Base-by-base conservation (phyloP, 1,140 invertebrate species). In the Carcinoscorpius rotundicauda region DNA sequence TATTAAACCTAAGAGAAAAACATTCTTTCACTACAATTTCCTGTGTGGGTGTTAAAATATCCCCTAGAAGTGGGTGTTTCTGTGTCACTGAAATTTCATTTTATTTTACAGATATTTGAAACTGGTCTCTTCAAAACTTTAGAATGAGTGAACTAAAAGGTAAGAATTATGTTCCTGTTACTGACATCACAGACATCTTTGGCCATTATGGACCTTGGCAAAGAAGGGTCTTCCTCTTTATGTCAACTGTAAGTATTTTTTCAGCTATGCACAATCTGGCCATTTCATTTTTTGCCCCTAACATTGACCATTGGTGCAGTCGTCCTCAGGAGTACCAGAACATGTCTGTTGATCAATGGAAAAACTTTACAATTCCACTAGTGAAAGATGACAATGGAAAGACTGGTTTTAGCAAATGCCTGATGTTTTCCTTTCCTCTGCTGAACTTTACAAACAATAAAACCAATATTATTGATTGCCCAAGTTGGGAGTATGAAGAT, bases 381-480 rank as follows among this genome's bases (percentile, higher is more conserved):
- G 8, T 3, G 11, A 4, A 49, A 64, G 10, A 60, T 57, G 49
- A 60, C 63, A 3, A 59, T 51, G 63, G 59, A 51, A 6, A 3
- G 8, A 3, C 29, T 55, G 2, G 6, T 55, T 55, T 55, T 6
- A 8, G 53, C 53, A 55, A 55, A n/a, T 55, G 29, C 29, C 29
- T 1, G 29, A 29, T 29, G 29, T 29, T 29, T 29, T 29, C 29
- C 66, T 78, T 77, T 87, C 76, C 88, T 3, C 76, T 91, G 29
- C 88, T 88, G 4, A 88, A 91, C 81, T 91, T 88, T 4, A 88
- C 89, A 82, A 70, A 80, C 81, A 4, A 79, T 84, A 58, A 83
- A 87, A 79, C 86, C 88, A 0, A 81, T 84, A 67, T 74, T 74
- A 57, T 85, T 89, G 64, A 75, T 92, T 62, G 76, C 84, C 73